Conservation (phyloP, 2,888 invertebrate species). For the Meiosimyza platycephala region DNA sequence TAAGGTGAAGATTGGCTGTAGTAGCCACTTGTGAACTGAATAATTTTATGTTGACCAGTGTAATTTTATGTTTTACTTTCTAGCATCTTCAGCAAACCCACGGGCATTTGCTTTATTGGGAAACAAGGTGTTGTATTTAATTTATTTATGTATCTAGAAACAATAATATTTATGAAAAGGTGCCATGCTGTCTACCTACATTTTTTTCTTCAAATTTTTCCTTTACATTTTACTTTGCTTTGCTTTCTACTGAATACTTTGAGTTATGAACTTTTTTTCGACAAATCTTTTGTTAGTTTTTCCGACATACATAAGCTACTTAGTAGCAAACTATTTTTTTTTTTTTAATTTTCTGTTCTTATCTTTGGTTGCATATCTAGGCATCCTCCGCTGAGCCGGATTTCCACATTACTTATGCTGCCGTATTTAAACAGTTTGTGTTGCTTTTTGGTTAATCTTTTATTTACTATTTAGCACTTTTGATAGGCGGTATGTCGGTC, state of each 20-base stretch:
- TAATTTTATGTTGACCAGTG: too few relatives aligned
- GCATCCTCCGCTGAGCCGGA: conserved; percentile 10
- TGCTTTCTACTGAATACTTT: neutral
- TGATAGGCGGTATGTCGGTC: neutral
- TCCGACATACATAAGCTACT: conserved; percentile 28
- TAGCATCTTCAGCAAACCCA: too few relatives aligned
- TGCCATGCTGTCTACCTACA: conserved; percentile 41
- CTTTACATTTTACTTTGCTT: neutral
- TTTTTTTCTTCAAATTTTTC: conserved; percentile 12
- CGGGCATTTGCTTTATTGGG: neutral
- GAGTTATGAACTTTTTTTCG: neutral
- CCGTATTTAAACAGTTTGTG: neutral
- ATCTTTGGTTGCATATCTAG: conserved; percentile 13
- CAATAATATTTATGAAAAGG: conserved; percentile 34
- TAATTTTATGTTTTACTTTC: too few relatives aligned
- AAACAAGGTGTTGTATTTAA: neutral
- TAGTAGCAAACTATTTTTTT: neutral
- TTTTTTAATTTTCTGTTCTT: neutral
- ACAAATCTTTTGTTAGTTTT: neutral
- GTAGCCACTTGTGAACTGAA: too few relatives aligned
- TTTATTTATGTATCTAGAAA: neutral
- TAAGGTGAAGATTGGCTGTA: too few relatives aligned
- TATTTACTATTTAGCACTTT: conserved; percentile 34
- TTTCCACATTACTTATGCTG: conserved; percentile 21
- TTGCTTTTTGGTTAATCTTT: conserved; percentile 12